These are phyloP conservation scores for Chloroceryle inda DNA, from an alignment of 2,797 vertebrate species.

Conservation along the genomic window DNA sequence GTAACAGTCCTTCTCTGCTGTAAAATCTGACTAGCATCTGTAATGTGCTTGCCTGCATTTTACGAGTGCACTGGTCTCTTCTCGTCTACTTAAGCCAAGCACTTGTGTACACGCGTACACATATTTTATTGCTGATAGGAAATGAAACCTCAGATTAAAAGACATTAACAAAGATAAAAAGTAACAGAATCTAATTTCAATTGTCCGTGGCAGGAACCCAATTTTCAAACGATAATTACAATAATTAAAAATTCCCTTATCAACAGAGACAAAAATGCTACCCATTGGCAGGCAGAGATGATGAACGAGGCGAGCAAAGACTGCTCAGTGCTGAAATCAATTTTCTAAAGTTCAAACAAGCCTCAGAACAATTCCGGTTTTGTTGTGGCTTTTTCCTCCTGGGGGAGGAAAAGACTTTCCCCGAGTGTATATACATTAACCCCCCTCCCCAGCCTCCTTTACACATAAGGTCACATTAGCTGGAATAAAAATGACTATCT, in stretches of 20 bases:
- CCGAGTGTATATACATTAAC: fast-evolving
- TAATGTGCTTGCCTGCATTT: neutral
- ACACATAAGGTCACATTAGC: neutral
- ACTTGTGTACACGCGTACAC: neutral
- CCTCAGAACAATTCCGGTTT: conserved; percentile 1
- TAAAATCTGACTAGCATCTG: neutral
- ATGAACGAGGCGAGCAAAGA: neutral
- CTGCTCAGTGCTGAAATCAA: conserved; percentile 14
- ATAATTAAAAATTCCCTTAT: conserved; percentile 80
- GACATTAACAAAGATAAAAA: conserved; percentile 69
- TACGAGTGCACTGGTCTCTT: neutral
- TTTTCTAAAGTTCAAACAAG: conserved; percentile 36
- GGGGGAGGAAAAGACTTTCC: neutral
- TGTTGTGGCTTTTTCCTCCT: neutral
- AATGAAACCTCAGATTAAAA: conserved; percentile 68
- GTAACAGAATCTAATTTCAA: conserved; percentile 66
- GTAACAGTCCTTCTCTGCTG: neutral
- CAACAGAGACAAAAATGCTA: conserved; percentile 38
- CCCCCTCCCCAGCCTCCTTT: neutral
- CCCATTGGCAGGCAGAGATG: conserved; percentile 37
- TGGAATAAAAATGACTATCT: neutral
- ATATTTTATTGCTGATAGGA: conserved; percentile 34
- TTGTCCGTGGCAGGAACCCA: conserved; percentile 72
- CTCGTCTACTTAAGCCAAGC: neutral
- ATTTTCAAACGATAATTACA: conserved; percentile 77